Base-by-base conservation (phyloP, 2,888 invertebrate genomes). In the Hipparchia sbordonii region DNA sequence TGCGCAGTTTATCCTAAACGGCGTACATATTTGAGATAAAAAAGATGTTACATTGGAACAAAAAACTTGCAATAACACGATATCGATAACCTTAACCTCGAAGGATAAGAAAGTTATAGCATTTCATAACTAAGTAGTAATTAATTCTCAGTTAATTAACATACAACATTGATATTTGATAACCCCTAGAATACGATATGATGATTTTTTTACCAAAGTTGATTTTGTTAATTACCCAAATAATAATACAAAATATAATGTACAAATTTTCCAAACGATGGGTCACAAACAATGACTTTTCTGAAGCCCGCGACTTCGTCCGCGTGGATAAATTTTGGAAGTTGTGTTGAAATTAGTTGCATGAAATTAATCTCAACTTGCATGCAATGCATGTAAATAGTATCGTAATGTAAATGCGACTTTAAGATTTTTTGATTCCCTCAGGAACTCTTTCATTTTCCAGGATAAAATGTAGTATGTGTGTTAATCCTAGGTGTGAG, bases 71-170 rank as follows among this genome's bases (percentile, higher is more conserved):
- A 67, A 46, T 67, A 56, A 57, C 57, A 56, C 1, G 13, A 10
- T 46, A 13, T 8, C 45, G 67, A 67, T 67, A 67, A 67, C 67
- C 67, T 57, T 67, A 67, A 57, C 67, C 67, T 10, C 13, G 2
- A 46, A 46, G 13, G 57, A 67, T 57, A 67, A 57, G n/a, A 67
- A 57, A 56, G 46, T 57, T 3, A 56, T 67, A 46, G 46, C 46
- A 67, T 57, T 57, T 52, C 65, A 65, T 52, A 65, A 65, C 65
- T 52, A 39, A 39, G 39, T 39, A 65, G 65, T 7, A 65, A 67
- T 67, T 67, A 67, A 57, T 67, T 57, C 8, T 33, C 10, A 39
- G 52, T 52, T 57, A 67, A 57, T 67, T 67, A 56, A 57, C 46
- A 23, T 63, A 33, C 51, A 52, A 12, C 12, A 9, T 2, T 33